phyloP scores from a whole-genome alignment of 2,888 invertebrate species.

The Cataglyphis altisquamis region DNA sequence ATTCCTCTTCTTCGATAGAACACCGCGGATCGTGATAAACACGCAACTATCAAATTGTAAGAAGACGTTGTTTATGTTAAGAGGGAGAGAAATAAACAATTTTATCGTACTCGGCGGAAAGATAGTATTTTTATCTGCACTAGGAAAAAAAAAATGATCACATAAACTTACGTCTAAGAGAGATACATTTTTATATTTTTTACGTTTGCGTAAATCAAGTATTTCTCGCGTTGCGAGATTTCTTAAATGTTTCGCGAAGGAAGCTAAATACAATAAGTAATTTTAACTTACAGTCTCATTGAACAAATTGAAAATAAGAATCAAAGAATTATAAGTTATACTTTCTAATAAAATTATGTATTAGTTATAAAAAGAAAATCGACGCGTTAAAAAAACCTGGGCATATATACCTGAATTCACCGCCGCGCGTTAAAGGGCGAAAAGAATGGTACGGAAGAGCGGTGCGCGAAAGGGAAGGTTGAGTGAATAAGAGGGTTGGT shows the following conservation, averaged over 20 bases:
- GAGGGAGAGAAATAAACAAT: neutral
- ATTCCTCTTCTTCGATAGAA: conserved; percentile 48
- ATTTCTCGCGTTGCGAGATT: neutral
- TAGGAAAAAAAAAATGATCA: neutral
- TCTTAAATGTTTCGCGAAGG: neutral
- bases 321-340: neutral
- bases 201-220: neutral
- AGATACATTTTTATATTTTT: neutral
- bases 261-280: neutral
- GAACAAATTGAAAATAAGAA: neutral
- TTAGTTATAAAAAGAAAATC: neutral
- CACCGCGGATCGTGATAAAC: conserved; percentile 8
- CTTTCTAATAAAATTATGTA: neutral
- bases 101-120: neutral
- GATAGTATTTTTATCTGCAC: neutral
- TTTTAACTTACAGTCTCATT: neutral
- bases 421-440: conserved; percentile 51
- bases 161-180: neutral
- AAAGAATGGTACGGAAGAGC: conserved; percentile 28
- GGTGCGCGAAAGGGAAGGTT: conserved; percentile 22
- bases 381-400: neutral
- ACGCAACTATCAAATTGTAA: conserved; percentile 2
- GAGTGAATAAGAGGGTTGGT: conserved; percentile 64
- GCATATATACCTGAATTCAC: conserved; percentile 15
- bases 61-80: neutral